Evolutionary conservation across 2,113 vertebrate species (phyloP), one percentile per base, ranked within the genome.

Genomic region (Microcebus griseorufus): DNA sequence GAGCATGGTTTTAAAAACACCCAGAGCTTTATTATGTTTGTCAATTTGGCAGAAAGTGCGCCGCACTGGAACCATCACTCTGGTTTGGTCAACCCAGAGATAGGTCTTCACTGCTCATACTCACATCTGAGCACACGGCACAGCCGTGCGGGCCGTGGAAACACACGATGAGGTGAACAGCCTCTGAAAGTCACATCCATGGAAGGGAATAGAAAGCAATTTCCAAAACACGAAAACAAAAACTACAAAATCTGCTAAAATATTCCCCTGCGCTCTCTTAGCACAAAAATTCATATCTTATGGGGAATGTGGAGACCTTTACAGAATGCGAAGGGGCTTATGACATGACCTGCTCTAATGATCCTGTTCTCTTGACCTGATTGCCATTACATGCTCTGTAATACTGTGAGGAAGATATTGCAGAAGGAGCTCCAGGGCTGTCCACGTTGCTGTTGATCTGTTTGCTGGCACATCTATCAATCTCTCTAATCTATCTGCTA

Each of bases 361-460:
- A 5, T 22, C 34, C n/a, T 62, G 34, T 1, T 25, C 58, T 51
- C 32, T 39, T 58, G 34, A 25, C 60, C 64, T 96, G 9, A 5
- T 98, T 97, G 99, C 93, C 99, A 99, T 0, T 98, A 98, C 14
- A 98, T 98, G 92, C 98, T 98, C 93, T 99, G 99, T 58, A 99
- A 99, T 99, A 2, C 98, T 97, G n/a, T 45, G 34, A 99, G 98
- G 58, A 99, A 98, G 88, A 99, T 99, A 0, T 97, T 97, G 98
- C 99, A 99, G 1, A 99, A 10, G 42, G 99, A 99, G 9, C 98
- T 95, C 98, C 99, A 99, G 37, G 98, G 80, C 55, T 98, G 90
- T 7, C 95, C 98, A 65, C 99, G 99, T 96, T 99, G 98, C 55
- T 99, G 98, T 85, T 99, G 95, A 32, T 25, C 51, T 23, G 20